Base-by-base conservation (phyloP, 2,888 invertebrate species). In the Drosophila emarginata region DNA sequence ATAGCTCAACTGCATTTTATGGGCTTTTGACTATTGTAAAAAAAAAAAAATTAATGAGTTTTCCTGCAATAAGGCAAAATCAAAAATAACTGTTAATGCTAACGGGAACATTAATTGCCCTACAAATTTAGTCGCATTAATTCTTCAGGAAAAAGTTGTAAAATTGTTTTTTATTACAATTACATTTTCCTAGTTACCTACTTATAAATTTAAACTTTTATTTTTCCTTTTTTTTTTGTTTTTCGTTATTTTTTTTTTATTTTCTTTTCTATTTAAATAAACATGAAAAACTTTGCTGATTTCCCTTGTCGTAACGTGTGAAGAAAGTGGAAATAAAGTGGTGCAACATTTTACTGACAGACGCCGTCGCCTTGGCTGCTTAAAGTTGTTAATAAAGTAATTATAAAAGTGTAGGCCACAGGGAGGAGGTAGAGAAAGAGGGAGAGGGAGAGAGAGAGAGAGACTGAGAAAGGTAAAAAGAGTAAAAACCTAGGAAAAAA, bases 361-460 rank as follows among this genome's bases (percentile, higher is more conserved):
- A 23, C n/a, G 28, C 14, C 32, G 12, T 12, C 45, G 45, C 18
- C 21, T 21, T 45, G 40, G 15, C 15, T 21, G 57, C 39, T 57
- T 57, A 57, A 57, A 57, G 57, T 57, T 57, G 36, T 57, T 57
- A 21, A 51, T 51, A 66, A 67, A 60, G 39, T 62, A 64, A 71
- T 71, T 71, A 71, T 57, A 50, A 62, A 39, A 36, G 12, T 7
- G 28, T 32, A 18, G 40, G 45, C 70, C 26, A 12, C 23, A 58
- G 26, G 32, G 18, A 9, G 12, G 32, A 32, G 11, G 1, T 2
- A 32, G 32, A 32, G 32, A 1, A 4, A 32, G 11, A 32, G 3
- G 4, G 28, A 28, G 5, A 6, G 28, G 4, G 28, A 6, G 28
- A 28, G 28, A 1, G 28, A 28, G 28, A 6, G 28, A 28, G 28